Evolutionary conservation across 2,113 vertebrate genomes (phyloP).

Genomic region (Talpa occidentalis): DNA sequence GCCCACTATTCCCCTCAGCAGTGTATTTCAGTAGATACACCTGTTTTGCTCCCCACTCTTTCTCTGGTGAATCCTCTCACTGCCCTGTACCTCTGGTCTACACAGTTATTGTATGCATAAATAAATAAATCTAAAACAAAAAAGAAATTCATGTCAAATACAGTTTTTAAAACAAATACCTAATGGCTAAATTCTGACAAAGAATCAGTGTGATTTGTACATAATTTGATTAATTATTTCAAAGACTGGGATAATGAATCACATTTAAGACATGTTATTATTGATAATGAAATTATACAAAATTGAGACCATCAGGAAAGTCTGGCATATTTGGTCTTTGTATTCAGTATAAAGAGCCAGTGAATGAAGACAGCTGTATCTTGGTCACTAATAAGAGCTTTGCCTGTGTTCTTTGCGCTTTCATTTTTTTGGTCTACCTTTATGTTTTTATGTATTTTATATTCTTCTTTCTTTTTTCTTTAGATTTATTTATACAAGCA

Average conservation of each 20-base stretch:
- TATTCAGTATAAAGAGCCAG: background rate
- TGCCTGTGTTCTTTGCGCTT: background rate
- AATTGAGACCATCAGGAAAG: background rate
- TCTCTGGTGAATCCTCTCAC: too few relatives aligned
- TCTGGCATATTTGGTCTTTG: background rate
- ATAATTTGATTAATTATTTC: background rate
- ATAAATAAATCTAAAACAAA: background rate
- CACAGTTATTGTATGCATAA: background rate
- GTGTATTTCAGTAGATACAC: too few relatives aligned
- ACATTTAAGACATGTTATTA: background rate
- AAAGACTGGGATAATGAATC: background rate
- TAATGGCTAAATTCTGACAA: background rate
- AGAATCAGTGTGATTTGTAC: background rate
- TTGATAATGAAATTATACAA: background rate
- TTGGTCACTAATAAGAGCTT: background rate
- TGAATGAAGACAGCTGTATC: background rate
- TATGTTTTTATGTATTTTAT: background rate
- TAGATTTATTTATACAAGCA: too few relatives aligned
- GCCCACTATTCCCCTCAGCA: too few relatives aligned
- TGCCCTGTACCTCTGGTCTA: too few relatives aligned
- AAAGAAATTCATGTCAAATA: conserved; percentile 22
- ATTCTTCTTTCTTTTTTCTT: too few relatives aligned
- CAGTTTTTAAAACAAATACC: background rate
- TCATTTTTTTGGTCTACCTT: background rate
- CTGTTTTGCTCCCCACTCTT: too few relatives aligned